These are phyloP conservation scores for Amblyraja radiata DNA, from an alignment of 2,797 vertebrate species.

Conservation along the genomic window DNA sequence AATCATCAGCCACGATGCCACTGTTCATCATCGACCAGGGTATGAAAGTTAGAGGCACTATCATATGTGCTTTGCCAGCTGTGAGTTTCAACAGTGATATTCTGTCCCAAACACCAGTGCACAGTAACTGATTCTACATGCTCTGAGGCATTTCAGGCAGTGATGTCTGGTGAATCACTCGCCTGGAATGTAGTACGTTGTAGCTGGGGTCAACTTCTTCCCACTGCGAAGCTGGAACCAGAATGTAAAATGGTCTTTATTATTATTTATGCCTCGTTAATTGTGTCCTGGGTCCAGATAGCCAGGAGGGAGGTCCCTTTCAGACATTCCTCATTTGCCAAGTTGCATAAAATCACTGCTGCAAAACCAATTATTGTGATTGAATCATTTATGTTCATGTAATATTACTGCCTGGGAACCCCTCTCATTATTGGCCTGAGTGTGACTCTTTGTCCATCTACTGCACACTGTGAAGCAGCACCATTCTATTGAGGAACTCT, in stretches of 20 bases:
- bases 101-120: neutral
- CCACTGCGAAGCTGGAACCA: conserved; percentile 39
- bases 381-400: neutral
- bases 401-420: neutral
- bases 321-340: neutral
- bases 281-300: neutral
- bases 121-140: conserved; percentile 38
- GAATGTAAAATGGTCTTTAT: neutral
- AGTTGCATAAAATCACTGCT: neutral
- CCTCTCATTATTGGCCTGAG: neutral
- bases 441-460: neutral
- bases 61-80: neutral
- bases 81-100: conserved; percentile 38
- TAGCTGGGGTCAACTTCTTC: conserved; percentile 44
- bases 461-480: neutral
- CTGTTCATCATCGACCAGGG: neutral
- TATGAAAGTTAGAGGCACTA: neutral
- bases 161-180: conserved; percentile 45
- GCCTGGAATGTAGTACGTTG: conserved; percentile 44
- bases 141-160: conserved; percentile 39
- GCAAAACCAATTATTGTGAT: neutral
- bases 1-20: neutral
- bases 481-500: too few relatives aligned
- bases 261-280: neutral
- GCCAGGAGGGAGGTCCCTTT: conserved; percentile 2